A percentile compares a stretch with the other conserved stretches of the same genome.
These are phyloP conservation scores for Ia io DNA, from an alignment of 2,113 vertebrate genomes.

Conservation along the genomic window DNA sequence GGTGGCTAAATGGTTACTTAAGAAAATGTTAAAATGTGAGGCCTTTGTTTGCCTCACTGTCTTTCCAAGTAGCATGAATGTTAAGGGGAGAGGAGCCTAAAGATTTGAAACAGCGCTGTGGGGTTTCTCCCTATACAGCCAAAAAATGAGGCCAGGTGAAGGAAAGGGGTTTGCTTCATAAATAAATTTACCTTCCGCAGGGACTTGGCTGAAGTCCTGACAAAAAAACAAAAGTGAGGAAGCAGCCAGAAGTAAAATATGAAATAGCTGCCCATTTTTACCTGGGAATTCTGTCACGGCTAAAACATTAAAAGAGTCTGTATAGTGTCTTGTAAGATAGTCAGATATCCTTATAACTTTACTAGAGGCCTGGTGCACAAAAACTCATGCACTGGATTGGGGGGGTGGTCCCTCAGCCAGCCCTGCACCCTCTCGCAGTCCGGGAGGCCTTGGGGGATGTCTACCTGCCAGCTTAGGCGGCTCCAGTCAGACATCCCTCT, in stretches of 20 bases:
- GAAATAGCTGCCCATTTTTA: not conserved
- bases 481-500: too few relatives aligned
- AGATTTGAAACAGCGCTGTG: not conserved
- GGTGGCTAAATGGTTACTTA: not conserved
- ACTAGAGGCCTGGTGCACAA: too few relatives aligned
- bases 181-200: not conserved
- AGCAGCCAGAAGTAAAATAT: not conserved
- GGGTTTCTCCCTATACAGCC: not conserved
- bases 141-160: not conserved
- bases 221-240: not conserved
- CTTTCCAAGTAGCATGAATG: not conserved
- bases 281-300: not conserved
- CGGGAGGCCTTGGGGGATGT: too few relatives aligned
- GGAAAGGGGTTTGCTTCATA: not conserved
- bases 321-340: not conserved
- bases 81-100: not conserved
- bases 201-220: not conserved
- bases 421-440: too few relatives aligned
- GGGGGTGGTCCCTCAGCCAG: too few relatives aligned
- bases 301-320: not conserved
- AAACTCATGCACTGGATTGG: too few relatives aligned
- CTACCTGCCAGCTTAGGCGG: too few relatives aligned
- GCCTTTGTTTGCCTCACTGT: not conserved
- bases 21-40: not conserved
- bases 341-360: not conserved